Base-by-base conservation (phyloP, 2,113 vertebrate species). In the Bettongia penicillata region DNA sequence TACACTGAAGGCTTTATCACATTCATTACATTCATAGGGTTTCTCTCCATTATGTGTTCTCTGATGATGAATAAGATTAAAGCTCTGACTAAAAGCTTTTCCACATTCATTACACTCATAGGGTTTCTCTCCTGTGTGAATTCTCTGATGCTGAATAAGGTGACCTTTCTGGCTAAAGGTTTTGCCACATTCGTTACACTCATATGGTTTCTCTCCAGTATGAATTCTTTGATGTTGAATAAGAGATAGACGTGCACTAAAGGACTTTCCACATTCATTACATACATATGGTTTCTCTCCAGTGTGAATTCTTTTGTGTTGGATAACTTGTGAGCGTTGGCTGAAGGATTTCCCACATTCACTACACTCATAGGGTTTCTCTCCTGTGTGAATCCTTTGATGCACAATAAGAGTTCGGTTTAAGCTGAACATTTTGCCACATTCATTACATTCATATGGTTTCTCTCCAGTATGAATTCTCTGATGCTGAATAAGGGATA, bases 301-400 rank as follows among this genome's bases (percentile, higher is more conserved):
- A 51, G 96, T 96, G 57, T 97, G 97, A 90, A 92, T 94, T 61
- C 93, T 94, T 89, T 94, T 93, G 48, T 98, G 97, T 19, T 96
- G 92, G 77, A 47, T 57, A 37, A 98, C 94, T 43, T 95, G 68
- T 55, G 94, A 95, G 24, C 10, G 2, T 9, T 89, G 91, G 57
- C 92, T 96, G 61, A 96, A 97, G 24, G 94, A 61, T 94, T 96
- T 97, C 8, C 96, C 97, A 94, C 97, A 97, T 26, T 96, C 96
- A 53, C 37, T 92, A 68, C 97, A 97, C 23, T n/a, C 61, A 53
- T 95, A 96, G 9, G 95, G 94, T 51, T 96, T 95, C 93, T 97
- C 96, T 52, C 96, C 96, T 49, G 97, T 93, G 92, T 97, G 95
- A 93, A 95, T 95, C 48, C 94, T 95, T n/a, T 96, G 96, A 57